These are phyloP conservation scores for Strongylocentrotus purpuratus DNA, from an alignment of 35 echinoderm and acorn worm genomes.

Conservation along the genomic window DNA sequence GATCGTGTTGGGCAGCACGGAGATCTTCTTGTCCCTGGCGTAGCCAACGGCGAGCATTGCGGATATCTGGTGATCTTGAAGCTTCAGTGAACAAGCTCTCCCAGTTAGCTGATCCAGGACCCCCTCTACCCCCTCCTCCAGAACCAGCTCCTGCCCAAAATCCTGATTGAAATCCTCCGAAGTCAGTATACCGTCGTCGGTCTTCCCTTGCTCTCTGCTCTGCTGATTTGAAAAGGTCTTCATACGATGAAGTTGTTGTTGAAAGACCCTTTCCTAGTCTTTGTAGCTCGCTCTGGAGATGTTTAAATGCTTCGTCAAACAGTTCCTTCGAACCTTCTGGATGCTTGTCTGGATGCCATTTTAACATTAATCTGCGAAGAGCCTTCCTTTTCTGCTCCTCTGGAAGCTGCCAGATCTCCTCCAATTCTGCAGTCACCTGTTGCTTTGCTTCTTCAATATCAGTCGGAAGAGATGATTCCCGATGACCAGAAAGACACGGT, in stretches of 20 bases:
- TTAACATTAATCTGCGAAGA: conserved; percentile 30
- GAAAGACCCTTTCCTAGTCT: neutral
- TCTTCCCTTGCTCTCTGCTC: neutral
- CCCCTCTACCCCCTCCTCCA: neutral
- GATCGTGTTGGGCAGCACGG: neutral
- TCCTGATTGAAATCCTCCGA: neutral
- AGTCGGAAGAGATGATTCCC: conserved; percentile 18
- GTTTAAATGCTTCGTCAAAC: conserved; percentile 59
- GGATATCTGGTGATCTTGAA: conserved; percentile 42
- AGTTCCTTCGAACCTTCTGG: conserved; percentile 29
- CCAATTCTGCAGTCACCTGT: conserved; percentile 11
- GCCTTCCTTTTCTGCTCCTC: conserved; percentile 40
- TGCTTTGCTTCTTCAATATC: conserved; percentile 15
- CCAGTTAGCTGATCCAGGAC: neutral
- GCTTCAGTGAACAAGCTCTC: neutral
- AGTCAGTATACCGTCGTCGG: conserved; percentile 15
- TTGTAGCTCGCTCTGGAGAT: conserved; percentile 50
- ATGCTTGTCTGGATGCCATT: conserved; percentile 70
- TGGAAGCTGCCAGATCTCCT: conserved; percentile 48
- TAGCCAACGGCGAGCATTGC: conserved; percentile 54
- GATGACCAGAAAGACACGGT: neutral
- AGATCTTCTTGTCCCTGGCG: conserved; percentile 61
- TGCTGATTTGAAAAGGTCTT: neutral
- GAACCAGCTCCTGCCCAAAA: neutral
- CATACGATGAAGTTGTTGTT: neutral